Evolutionary conservation across 2,113 vertebrate species (phyloP).

Genomic region (Callospermophilus lateralis): DNA sequence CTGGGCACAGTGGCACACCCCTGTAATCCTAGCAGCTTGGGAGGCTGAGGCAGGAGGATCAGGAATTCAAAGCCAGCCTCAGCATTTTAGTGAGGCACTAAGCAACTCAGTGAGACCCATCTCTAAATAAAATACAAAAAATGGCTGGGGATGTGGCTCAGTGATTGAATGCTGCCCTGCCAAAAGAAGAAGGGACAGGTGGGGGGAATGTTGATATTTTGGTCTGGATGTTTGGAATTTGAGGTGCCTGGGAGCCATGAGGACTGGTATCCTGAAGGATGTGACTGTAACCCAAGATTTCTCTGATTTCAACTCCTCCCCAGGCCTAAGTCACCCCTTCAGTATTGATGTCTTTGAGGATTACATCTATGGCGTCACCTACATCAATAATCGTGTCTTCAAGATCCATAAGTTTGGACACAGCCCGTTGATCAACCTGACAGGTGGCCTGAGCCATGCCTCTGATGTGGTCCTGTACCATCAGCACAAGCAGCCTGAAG

Average conservation of each 20-base stretch:
- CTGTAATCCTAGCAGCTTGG: too few species aligned
- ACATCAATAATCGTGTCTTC: conserved; percentile 97
- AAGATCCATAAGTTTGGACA: conserved; percentile 98
- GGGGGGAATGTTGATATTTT: neutral
- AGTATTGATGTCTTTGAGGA: conserved; percentile 99
- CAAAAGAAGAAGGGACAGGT: neutral
- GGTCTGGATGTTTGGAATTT: neutral
- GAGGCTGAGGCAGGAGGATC: too few species aligned
- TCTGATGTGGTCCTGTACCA: conserved; percentile 97
- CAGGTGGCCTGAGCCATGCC: conserved; percentile 96
- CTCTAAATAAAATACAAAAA: too few species aligned
- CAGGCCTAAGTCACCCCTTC: conserved; percentile 97
- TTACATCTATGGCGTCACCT: conserved; percentile 98
- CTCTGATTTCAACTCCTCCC: neutral
- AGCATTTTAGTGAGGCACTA: too few species aligned
- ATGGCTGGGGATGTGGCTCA: too few species aligned
- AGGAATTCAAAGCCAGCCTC: too few species aligned
- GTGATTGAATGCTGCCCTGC: too few species aligned
- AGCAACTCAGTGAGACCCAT: too few species aligned
- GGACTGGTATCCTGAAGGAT: neutral
- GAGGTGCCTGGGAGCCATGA: neutral
- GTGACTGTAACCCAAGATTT: too few species aligned
- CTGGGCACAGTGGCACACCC: too few species aligned
- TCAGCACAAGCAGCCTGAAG: conserved; percentile 97
- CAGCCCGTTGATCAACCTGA: conserved; percentile 93